Percentiles rank a stretch among this genome's conserved stretches.
Evolutionary conservation across 2,113 vertebrate species (phyloP).

Genomic region (Myrmophylax atrothorax): DNA sequence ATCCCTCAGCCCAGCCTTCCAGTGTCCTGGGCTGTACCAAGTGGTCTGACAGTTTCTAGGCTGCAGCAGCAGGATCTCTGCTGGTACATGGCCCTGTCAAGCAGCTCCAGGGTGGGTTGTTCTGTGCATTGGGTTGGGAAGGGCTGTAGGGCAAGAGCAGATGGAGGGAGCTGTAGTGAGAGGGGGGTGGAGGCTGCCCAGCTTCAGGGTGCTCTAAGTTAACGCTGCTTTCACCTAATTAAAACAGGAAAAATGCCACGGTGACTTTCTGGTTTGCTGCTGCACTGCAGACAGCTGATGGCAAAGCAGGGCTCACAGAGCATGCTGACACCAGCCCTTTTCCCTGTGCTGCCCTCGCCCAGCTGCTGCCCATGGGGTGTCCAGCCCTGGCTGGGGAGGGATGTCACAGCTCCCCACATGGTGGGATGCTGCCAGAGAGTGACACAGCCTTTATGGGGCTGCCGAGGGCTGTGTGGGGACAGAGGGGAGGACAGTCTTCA

Average conservation of each 20-base stretch:
- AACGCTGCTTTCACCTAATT: background rate
- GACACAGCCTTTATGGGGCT: accelerated
- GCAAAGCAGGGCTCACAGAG: accelerated
- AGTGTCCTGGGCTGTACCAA: background rate
- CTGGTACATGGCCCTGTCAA: background rate
- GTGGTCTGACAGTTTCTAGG: background rate
- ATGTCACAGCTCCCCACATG: background rate
- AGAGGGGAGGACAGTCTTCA: background rate
- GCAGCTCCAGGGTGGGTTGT: background rate
- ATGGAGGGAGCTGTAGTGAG: background rate
- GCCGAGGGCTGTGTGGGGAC: accelerated
- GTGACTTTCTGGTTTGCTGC: background rate
- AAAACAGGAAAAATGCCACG: accelerated
- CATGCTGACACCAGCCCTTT: background rate
- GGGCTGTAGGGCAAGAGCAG: background rate
- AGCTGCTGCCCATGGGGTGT: background rate
- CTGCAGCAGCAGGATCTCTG: background rate
- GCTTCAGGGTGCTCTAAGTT: background rate
- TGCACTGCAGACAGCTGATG: background rate
- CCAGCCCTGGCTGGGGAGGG: accelerated
- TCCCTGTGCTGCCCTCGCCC: background rate
- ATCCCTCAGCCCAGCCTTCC: background rate
- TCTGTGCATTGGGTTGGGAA: accelerated
- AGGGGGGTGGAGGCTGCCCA: accelerated
- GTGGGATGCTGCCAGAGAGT: background rate